Evolutionary conservation across 2,888 invertebrate species (phyloP), one percentile per base, ranked within the genome.

Genomic region (Ceriagrion tenellum): DNA sequence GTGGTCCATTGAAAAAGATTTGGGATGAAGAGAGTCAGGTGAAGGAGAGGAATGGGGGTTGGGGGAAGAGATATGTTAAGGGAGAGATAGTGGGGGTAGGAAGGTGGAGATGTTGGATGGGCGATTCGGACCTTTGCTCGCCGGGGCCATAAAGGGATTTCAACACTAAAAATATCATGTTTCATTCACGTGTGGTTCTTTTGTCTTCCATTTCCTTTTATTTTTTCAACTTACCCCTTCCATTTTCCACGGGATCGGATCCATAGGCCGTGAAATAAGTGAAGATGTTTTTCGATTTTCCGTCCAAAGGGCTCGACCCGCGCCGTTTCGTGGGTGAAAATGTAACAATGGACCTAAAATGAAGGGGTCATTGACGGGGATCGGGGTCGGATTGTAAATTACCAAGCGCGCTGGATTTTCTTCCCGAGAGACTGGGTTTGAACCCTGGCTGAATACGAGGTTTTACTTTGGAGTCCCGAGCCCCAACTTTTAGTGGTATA

Each of bases 131-230:
- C 93, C 63, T 59, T 59, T 59, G 35, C 56, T 35, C 69, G 30
- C 40, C 40, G 69, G 23, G 69, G 63, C 93, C 93, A 69, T 93
- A 93, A 93, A 93, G 63, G 69, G 93, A 93, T 63, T 69, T 93
- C 69, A 69, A 69, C 93, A 93, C 69, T 93, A 93, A 93, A 93
- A 93, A 93, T 63, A 63, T 93, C 93, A 69, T 35, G 93, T 93
- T 93, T 69, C 93, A 93, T 93, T 93, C 69, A 93, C 93, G 93
- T 69, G 47, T 74, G 47, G 69, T 93, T 35, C 81, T 35, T 81
- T 81, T 81, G 81, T 81, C 18, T 81, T 47, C 47, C 47, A 47
- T 47, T 47, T 47, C 35, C 81, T 81, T n/a, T 26, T n/a, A 59
- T 59, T 81, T 81, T 81, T 81, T 81, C 13, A 16, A 20, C 69